These are phyloP conservation scores for Nannoperca australis DNA, from an alignment of 2,797 vertebrate genomes.

Conservation along the genomic window DNA sequence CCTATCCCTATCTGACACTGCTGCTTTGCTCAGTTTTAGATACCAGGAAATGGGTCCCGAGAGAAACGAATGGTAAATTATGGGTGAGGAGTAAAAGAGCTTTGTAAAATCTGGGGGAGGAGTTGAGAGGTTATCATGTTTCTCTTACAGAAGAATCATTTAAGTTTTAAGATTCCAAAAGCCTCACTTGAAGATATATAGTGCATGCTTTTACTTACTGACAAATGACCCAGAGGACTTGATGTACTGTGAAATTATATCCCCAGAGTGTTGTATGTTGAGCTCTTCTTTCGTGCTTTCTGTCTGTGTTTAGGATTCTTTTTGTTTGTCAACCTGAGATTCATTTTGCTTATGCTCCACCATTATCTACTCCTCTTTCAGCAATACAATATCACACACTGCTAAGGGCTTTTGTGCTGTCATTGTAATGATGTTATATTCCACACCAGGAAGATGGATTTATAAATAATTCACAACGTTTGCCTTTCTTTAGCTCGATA, in stretches of 20 bases:
- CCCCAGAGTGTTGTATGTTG: slow-evolving; percentile 39
- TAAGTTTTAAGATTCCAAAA: slow-evolving; percentile 25
- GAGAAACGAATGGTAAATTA: slow-evolving; percentile 38
- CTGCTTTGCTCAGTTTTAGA: slow-evolving; percentile 28
- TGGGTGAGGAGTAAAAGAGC: slow-evolving; percentile 14
- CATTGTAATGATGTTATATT: slow-evolving; percentile 74
- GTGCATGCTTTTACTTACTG: slow-evolving; percentile 35
- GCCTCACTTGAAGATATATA: slow-evolving; percentile 26
- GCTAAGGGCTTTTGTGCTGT: slow-evolving; percentile 70
- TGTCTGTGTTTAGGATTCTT: slow-evolving; percentile 38
- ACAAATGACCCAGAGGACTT: slow-evolving; percentile 52
- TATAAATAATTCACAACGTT: slow-evolving; percentile 84
- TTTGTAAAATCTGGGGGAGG: slow-evolving; percentile 37
- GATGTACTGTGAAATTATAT: slow-evolving; percentile 41
- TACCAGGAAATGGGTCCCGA: slow-evolving; percentile 31
- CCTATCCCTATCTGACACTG: background rate
- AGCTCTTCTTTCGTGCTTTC: slow-evolving; percentile 39
- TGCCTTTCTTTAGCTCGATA: slow-evolving; percentile 75
- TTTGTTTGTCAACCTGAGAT: slow-evolving; percentile 43
- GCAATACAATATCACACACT: slow-evolving; percentile 70
- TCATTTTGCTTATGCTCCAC: slow-evolving; percentile 54
- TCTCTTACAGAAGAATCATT: slow-evolving; percentile 16
- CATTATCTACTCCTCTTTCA: slow-evolving; percentile 73
- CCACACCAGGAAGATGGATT: slow-evolving; percentile 71
- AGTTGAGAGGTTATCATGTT: slow-evolving; percentile 38